These are phyloP conservation scores for Sebastes nivosus DNA, from an alignment of 2,797 vertebrate species.

Conservation along the genomic window DNA sequence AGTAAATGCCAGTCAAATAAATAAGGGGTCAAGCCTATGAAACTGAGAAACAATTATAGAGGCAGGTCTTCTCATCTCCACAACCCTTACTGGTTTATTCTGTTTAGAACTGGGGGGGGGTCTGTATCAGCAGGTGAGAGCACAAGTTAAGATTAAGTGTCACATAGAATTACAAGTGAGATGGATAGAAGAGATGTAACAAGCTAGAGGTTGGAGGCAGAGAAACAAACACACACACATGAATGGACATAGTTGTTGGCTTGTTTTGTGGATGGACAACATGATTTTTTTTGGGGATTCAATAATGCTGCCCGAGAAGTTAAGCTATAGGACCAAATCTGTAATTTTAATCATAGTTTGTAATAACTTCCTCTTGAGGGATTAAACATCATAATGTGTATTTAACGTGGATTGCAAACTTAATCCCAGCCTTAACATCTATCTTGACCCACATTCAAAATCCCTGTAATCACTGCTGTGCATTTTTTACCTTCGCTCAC, in stretches of 20 bases:
- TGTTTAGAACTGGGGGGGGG: slow-evolving; percentile 5
- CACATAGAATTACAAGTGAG: slow-evolving; percentile 51
- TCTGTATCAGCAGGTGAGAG: slow-evolving; percentile 54
- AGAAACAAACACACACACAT: neutral
- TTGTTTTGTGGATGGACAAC: neutral
- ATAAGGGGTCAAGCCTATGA: slow-evolving; percentile 64
- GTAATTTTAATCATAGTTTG: slow-evolving; percentile 61
- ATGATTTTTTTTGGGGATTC: neutral
- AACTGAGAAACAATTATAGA: slow-evolving; percentile 69
- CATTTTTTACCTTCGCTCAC: slow-evolving; percentile 18
- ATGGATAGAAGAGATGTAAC: slow-evolving; percentile 21
- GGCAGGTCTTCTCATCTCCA: slow-evolving; percentile 19
- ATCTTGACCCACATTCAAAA: slow-evolving; percentile 71
- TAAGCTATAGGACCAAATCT: slow-evolving; percentile 38
- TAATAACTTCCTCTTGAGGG: slow-evolving; percentile 64
- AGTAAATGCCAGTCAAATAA: slow-evolving; percentile 73
- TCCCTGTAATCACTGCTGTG: slow-evolving; percentile 32
- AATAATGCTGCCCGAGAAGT: neutral
- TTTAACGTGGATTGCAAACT: slow-evolving; percentile 62
- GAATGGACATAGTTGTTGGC: neutral
- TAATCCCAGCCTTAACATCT: slow-evolving; percentile 67
- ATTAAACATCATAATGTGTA: slow-evolving; percentile 67
- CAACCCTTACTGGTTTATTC: slow-evolving; percentile 31
- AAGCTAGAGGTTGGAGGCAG: neutral
- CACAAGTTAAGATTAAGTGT: slow-evolving; percentile 59